These are phyloP conservation scores for Gulo gulo DNA, from an alignment of 2,113 vertebrate species.

Conservation along the genomic window DNA sequence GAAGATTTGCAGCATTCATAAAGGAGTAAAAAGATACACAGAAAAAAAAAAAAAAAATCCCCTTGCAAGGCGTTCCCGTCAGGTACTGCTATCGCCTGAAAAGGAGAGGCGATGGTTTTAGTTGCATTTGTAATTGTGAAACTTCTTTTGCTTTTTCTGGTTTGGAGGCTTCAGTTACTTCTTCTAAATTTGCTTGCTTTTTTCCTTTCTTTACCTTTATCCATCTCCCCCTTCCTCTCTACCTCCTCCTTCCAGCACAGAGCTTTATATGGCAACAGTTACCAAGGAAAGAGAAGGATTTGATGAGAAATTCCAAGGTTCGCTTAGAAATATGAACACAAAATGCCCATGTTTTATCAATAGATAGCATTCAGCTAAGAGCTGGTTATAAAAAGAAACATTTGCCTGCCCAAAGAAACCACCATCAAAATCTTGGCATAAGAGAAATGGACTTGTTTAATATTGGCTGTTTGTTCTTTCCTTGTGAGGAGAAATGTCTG, in stretches of 20 bases:
- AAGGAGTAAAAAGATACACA: not conserved
- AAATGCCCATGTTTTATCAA: not conserved
- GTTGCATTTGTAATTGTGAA: not conserved
- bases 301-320: not conserved
- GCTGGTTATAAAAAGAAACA: conserved; percentile 3
- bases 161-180: not conserved
- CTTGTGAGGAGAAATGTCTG: not conserved
- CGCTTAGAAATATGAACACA: conserved; percentile 42
- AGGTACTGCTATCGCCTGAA: not conserved
- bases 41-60: not conserved
- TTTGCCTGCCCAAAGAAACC: not conserved
- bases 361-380: not conserved
- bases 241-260: not conserved
- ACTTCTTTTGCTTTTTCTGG: not conserved
- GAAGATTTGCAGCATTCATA: not conserved
- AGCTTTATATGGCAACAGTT: not conserved
- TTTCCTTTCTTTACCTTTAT: not conserved
- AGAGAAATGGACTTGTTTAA: not conserved
- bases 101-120: conserved; percentile 35
- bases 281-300: not conserved
- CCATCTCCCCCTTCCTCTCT: not conserved
- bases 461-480: not conserved
- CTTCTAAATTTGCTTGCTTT: not conserved
- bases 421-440: not conserved
- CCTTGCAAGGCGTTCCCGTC: not conserved